Base-by-base conservation (phyloP, 2,797 vertebrate genomes). In the Manis pentadactyla region DNA sequence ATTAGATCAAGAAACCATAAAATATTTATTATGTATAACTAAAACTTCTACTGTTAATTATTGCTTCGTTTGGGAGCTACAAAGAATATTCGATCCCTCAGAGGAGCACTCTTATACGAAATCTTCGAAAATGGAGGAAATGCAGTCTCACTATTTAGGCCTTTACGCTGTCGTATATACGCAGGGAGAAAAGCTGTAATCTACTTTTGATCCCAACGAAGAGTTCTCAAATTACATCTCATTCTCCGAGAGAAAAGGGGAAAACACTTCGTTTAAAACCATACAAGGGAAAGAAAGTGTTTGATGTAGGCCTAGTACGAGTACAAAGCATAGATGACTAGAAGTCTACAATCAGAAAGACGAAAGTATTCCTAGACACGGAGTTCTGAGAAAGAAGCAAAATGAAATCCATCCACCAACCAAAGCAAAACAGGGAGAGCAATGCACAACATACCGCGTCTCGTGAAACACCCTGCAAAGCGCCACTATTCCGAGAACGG, bases 401-500 rank as follows among this genome's bases (percentile, higher is more conserved):
- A 14, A 13, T 0, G 19, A 57, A 77, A 19, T 15, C 71, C 21
- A 10, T 53, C 31, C 2, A 46, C 87, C 61, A 13, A 25, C 5
- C 79, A 46, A 34, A 74, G 64, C 51, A 83, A n/a, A 66, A 68
- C 83, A 3, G 27, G 29, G 21, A 69, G 12, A 46, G 78, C 83
- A 12, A 46, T 0, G 0, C 90, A 12, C 3, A 27, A 25, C 51
- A 0, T 1, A 2, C 0, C 14, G 25, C 77, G 29, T 14, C n/a
- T 13, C 53, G 53, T 15, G 31, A 73, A 29, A 53, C 18, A 31
- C 34, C 51, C 34, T 0, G 31, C 46, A 23, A 49, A 21, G 64
- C 0, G 93, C 90, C 79, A 63, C 94, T 37, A 77, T 39, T 75
- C 95, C 53, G 96, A 95, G 81, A 75, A 46, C 42, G 88, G 55